Evolutionary conservation across 2,113 vertebrate species (phyloP), one percentile per base, ranked within the genome.

Genomic region (Charina bottae): DNA sequence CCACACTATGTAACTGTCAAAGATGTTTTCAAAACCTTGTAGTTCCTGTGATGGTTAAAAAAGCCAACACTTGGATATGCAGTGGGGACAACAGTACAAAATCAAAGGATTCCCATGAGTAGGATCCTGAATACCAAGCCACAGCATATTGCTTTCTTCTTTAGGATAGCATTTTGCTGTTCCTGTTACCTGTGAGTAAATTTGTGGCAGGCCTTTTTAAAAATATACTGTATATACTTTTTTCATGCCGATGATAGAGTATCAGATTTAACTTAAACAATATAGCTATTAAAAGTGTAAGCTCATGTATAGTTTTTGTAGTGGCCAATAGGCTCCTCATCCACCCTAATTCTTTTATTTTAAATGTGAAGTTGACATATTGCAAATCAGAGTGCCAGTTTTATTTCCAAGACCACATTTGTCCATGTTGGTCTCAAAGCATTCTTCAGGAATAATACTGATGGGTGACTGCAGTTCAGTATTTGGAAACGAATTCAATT

Each of bases 1-100:
- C 92, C 13, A 0, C 94, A 68, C 23, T 0, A 56, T 1, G 24
- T 83, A 89, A 92, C 94, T 95, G 93, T 87, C 85, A 89, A 0
- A 68, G 92, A 87, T 96, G 93, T 94, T 95, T 94, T 83, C 90
- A 56, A 85, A 89, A 93, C 55, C 89, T 24, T 3, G 0, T 90
- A 90, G 92, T 0, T 2, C 13, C 91, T 33, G 94, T 92, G 89
- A 85, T 55, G 56, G 72, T 54, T 62, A 56, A 42, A 49, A 64
- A 60, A 92, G 24, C 58, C 49, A 89, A 55, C 54, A 59, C 64
- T 84, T 59, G 87, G 58, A 88, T 78, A 78, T 91, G 49, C 64
- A n/a, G 33, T 83, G 55, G 37, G 28, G 21, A 55, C 49, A 92
- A 60, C 84, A 64, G 49, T 88, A 23, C 13, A 85, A 92, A 92